A percentile compares a stretch with the other conserved stretches of the same genome.
Conservation (phyloP, 2,797 vertebrate species). For the Coregonus suidteri region DNA sequence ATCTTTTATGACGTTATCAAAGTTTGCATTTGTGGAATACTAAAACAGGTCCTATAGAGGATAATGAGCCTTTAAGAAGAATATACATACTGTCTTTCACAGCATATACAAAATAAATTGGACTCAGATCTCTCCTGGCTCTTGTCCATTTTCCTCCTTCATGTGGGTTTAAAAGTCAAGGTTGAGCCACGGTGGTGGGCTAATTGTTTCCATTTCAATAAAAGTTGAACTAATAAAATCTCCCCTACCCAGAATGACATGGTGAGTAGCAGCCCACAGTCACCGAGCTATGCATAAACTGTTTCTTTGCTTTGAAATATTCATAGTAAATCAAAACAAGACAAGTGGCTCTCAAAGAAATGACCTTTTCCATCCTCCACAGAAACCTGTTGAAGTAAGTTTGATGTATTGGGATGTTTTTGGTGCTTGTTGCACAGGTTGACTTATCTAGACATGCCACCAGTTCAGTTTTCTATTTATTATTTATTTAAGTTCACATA, state of each 20-base stretch:
- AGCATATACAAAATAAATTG: neutral
- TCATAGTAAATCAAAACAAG: neutral
- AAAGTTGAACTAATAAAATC: slow-evolving; percentile 34
- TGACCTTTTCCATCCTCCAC: neutral
- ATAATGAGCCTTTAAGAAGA: neutral
- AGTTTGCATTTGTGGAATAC: slow-evolving; percentile 6
- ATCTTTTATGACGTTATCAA: slow-evolving; percentile 10
- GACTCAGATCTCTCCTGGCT: neutral
- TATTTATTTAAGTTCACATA: too few relatives aligned
- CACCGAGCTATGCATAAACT: slow-evolving; percentile 30
- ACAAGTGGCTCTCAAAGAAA: neutral
- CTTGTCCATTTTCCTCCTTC: slow-evolving; percentile 6
- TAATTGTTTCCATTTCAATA: neutral
- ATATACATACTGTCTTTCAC: neutral
- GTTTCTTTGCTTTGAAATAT: slow-evolving; percentile 9
- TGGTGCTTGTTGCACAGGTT: too few relatives aligned
- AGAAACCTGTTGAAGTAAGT: too few relatives aligned
- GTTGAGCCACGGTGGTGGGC: slow-evolving; percentile 15
- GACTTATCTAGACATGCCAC: neutral
- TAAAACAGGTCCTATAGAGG: neutral
- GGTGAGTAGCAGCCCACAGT: slow-evolving; percentile 10
- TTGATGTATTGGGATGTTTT: too few relatives aligned
- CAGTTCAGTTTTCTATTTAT: neutral
- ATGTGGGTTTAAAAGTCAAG: neutral
- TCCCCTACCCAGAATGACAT: slow-evolving; percentile 32